Base-by-base conservation (phyloP, 1,140 invertebrate genomes). In the Lordiphosa stackelbergi region DNA sequence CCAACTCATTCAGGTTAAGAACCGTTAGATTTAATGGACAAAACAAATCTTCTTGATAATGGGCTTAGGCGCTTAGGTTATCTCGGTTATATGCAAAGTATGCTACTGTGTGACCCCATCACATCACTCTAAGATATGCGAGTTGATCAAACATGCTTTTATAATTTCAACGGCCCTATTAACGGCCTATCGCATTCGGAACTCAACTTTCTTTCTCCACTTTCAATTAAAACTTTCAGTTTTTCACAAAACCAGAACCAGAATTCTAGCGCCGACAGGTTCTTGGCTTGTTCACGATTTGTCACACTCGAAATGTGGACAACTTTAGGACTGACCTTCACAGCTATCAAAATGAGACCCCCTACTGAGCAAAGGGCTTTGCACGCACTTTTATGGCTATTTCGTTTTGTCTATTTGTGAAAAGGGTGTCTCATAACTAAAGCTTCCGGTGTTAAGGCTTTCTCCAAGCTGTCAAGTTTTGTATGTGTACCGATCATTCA, bases 201-300 rank as follows among this genome's bases (percentile, higher is more conserved):
- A 34, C 43, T 13, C 53, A 71, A 74, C 74, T 79, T 79, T 79
- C 74, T 81, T 68, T 69, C n/a, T 24, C 36, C 53, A 79, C 75
- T 79, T 79, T 79, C 75, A 79, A 81, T 81, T 66, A 81, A 62
- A 60, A 79, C 74, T 79, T 79, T 79, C 74, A 42, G 71, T 81
- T 79, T 79, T 78, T 47, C 38, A 28, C 28, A 58, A 59, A 60
- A 53, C 51, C 51, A 70, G 62, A 38, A 43, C 46, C 22, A 28
- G 13, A 42, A 42, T 34, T 57, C 36, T 55, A 12, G 16, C 40
- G 19, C 22, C 16, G 35, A 11, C 64, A 51, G 28, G 75, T 79
- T 81, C 74, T 81, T 54, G 36, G 37, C 55, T 42, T 38, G 60
- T 59, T 59, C 37, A 48, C 40, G 9, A 48, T 53, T 66, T 77